Evolutionary conservation across 2,888 invertebrate species (phyloP), one percentile per base, ranked within the genome.

Genomic region (Trichopoda pennipes): DNA sequence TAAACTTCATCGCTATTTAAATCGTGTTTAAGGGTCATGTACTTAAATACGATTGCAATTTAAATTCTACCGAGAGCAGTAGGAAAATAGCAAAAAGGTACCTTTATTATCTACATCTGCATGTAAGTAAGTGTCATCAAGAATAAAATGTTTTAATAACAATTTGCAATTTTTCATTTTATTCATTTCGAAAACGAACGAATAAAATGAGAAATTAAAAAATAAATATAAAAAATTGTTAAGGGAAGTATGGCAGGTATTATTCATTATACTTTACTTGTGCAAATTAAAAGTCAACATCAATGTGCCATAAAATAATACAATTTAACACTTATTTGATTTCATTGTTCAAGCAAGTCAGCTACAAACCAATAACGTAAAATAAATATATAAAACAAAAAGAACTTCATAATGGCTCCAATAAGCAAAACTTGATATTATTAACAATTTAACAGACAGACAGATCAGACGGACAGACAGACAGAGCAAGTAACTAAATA

Each of bases 281-380:
- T 53, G n/a, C n/a, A n/a, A 63, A 49, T 63, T 55, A 70, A 76
- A 56, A 74, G 68, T 47, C 66, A 60, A 38, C 28, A 79, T 44
- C 75, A 82, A 75, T 78, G 72, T 75, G 75, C 75, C 75, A 75
- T 79, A 72, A 82, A 82, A 79, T 75, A 82, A 82, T 79, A 79
- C 82, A 82, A 82, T 82, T 82, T 82, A 82, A 82, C 79, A 79
- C 82, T 79, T 82, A 66, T 79, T 82, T 82, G 82, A 82, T 82
- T 79, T 82, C 75, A 81, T 69, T 77, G 70, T 64, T 58, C 0
- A 49, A 75, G 64, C 44, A 70, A 51, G 64, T 69, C n/a, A 58
- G 19, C 12, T 53, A 19, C 12, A 38, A 23, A 53, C 4, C 2
- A 28, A 28, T 28, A 28, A 28, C 2, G n/a, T n/a, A n/a, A n/a